Evolutionary conservation across 2,888 invertebrate genomes (phyloP).

Genomic region (Nematopogon swammerdamellus): DNA sequence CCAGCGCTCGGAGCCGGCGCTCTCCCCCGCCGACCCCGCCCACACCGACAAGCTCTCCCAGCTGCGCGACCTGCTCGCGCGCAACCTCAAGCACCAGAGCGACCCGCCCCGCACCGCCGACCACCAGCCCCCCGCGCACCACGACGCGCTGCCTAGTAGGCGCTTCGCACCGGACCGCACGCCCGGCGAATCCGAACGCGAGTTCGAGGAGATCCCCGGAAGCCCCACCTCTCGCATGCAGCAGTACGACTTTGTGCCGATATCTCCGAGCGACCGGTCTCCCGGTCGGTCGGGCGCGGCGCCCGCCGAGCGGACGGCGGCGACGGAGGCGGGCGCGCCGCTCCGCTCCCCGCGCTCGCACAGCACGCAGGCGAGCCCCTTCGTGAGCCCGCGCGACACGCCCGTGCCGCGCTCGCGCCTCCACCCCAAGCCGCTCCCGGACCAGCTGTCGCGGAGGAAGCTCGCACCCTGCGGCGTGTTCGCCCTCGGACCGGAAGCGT

Average conservation of each 20-base stretch:
- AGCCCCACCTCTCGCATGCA: conserved; percentile 75
- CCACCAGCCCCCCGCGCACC: conserved; percentile 8
- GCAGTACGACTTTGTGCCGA: conserved; percentile 83
- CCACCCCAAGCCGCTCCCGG: conserved; percentile 50
- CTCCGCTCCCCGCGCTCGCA: conserved; percentile 52
- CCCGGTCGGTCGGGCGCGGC: conserved; percentile 31
- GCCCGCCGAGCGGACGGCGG: conserved; percentile 33
- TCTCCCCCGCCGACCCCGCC: conserved; percentile 11
- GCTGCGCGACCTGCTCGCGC: conserved; percentile 66
- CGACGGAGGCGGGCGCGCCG: conserved; percentile 34
- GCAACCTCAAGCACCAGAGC: conserved; percentile 56
- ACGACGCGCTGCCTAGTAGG: conserved; percentile 22
- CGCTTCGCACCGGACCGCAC: conserved; percentile 4
- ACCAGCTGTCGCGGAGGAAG: conserved; percentile 31
- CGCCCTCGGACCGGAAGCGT: background rate
- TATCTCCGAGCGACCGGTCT: conserved; percentile 41
- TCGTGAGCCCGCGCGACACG: conserved; percentile 78
- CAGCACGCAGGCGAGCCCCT: conserved; percentile 72
- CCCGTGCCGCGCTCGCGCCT: conserved; percentile 67
- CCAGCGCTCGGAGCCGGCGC: conserved; percentile 39
- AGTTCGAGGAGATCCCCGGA: conserved; percentile 57
- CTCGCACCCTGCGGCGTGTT: conserved; percentile 19
- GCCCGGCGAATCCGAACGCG: conserved; percentile 28
- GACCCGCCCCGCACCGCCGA: conserved; percentile 12
- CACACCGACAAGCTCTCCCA: conserved; percentile 69